These are phyloP conservation scores for Hippocampus abdominalis DNA, from an alignment of 2,113 vertebrate species.

Conservation along the genomic window DNA sequence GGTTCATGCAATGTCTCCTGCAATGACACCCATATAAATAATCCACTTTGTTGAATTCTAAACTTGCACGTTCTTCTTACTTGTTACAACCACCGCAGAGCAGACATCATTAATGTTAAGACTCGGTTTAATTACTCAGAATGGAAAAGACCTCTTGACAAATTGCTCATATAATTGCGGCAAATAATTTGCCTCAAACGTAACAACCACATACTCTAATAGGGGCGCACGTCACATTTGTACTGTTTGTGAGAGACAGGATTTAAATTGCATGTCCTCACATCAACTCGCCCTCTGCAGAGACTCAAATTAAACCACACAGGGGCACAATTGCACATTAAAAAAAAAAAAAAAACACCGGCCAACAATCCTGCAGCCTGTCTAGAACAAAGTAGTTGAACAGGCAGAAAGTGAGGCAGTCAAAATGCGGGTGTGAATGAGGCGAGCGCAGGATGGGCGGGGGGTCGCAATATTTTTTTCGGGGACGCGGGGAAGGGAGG, in stretches of 20 bases:
- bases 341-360: slow-evolving; percentile 27
- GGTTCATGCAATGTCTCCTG: not conserved
- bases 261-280: slow-evolving; percentile 72
- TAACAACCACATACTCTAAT: not conserved
- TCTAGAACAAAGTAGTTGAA: slow-evolving; percentile 40
- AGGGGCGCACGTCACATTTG: not conserved
- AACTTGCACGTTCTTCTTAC: not conserved
- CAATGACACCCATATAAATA: too few relatives aligned
- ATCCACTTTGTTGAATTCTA: not conserved
- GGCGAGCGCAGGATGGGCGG: slow-evolving; percentile 71
- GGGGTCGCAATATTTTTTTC: slow-evolving; percentile 74
- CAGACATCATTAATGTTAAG: not conserved
- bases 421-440: slow-evolving; percentile 65
- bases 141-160: not conserved
- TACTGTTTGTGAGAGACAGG: slow-evolving; percentile 52
- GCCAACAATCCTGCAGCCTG: slow-evolving; percentile 54
- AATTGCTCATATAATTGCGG: not conserved
- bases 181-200: not conserved
- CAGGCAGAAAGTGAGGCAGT: slow-evolving; percentile 64
- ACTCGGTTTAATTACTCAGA: not conserved
- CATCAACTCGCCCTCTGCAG: slow-evolving; percentile 72
- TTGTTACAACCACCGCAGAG: not conserved
- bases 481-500: too few relatives aligned
- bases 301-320: slow-evolving; percentile 77
- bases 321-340: slow-evolving; percentile 38